Conservation (phyloP, 53 echinoderm and acorn worm genomes). For the Luidia sarsii region DNA sequence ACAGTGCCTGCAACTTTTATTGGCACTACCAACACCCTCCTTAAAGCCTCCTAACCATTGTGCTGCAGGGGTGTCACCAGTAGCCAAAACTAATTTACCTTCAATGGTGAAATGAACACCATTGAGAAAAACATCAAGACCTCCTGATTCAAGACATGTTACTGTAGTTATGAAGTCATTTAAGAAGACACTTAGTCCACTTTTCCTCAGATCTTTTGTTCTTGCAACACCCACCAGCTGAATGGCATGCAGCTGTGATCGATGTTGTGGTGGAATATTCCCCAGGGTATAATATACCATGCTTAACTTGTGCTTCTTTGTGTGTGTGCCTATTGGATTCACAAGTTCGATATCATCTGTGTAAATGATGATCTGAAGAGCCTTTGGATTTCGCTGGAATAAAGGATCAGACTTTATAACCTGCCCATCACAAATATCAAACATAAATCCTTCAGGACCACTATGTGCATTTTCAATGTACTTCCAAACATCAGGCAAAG, state of each 20-base stretch:
- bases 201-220: slow-evolving; percentile 39
- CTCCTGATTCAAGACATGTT: slow-evolving; percentile 54
- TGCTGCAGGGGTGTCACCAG: slow-evolving; percentile 74
- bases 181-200: slow-evolving; percentile 24
- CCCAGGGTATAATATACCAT: slow-evolving; percentile 61
- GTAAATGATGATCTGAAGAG: slow-evolving; percentile 61
- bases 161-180: slow-evolving; percentile 46
- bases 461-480: slow-evolving; percentile 42
- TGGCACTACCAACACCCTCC: slow-evolving; percentile 70
- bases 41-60: slow-evolving; percentile 79
- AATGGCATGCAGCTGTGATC: slow-evolving; percentile 58
- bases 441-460: slow-evolving; percentile 45
- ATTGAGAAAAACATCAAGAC: slow-evolving; percentile 44
- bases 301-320: slow-evolving; percentile 71
- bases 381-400: slow-evolving; percentile 55
- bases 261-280: slow-evolving; percentile 64
- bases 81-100: slow-evolving; percentile 54
- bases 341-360: slow-evolving; percentile 76
- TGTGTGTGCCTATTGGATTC: slow-evolving; percentile 67
- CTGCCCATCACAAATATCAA: slow-evolving; percentile 65
- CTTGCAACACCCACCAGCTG: slow-evolving; percentile 69
- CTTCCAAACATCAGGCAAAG: slow-evolving; percentile 59
- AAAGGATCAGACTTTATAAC: slow-evolving; percentile 27
- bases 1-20: slow-evolving; percentile 62
- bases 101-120: slow-evolving; percentile 30